These are phyloP conservation scores for Lymantria monacha DNA, from an alignment of 2,888 invertebrate genomes.

Conservation along the genomic window DNA sequence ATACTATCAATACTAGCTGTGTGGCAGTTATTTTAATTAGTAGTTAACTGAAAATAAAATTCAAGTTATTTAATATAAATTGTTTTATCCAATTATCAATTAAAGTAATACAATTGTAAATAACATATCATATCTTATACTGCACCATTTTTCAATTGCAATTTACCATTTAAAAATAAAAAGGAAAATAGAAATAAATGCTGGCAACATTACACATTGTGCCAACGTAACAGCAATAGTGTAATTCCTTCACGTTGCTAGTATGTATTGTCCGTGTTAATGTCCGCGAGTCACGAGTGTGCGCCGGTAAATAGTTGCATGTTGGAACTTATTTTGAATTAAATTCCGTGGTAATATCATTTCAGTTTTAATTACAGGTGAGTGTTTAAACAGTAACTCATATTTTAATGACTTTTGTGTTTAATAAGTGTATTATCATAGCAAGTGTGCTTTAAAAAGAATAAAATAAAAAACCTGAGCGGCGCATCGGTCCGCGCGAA, in stretches of 20 bases:
- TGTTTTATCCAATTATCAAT: too few relatives aligned
- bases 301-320: constrained; percentile 35
- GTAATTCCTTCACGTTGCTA: constrained; percentile 52
- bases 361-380: constrained; percentile 28
- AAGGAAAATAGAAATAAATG: too few relatives aligned
- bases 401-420: constrained; percentile 38
- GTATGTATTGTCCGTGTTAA: constrained; percentile 62
- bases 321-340: constrained; percentile 31
- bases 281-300: constrained; percentile 76
- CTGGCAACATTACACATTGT: not conserved
- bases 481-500: constrained; percentile 49
- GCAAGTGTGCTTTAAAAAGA: constrained; percentile 25
- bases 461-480: constrained; percentile 42
- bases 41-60: too few relatives aligned
- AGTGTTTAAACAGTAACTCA: constrained; percentile 40
- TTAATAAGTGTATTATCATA: constrained; percentile 9
- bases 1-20: too few relatives aligned
- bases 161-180: not conserved
- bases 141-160: not conserved
- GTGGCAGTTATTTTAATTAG: too few relatives aligned
- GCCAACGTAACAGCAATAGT: constrained; percentile 26
- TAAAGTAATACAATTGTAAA: too few relatives aligned
- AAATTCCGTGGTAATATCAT: constrained; percentile 29
- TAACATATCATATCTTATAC: too few relatives aligned
- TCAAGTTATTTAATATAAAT: too few relatives aligned